Evolutionary conservation across 2,113 vertebrate species (phyloP).

Genomic region (Nannobrachium achirus): DNA sequence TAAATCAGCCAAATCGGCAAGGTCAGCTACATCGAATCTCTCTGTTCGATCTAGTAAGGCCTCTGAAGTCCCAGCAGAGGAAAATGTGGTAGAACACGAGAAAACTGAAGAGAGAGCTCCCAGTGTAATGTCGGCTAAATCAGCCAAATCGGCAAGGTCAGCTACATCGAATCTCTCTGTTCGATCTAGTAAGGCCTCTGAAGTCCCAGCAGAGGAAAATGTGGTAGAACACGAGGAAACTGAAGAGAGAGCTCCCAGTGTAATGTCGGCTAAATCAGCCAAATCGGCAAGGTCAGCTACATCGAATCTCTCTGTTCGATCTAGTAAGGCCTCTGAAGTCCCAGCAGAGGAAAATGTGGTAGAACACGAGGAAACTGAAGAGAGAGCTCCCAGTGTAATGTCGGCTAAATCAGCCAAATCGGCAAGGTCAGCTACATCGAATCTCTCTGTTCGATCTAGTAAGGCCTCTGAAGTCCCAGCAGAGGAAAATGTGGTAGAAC

Average conservation of each 20-base stretch:
- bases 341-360: constrained; percentile 15
- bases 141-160: constrained; percentile 53
- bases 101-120: constrained; percentile 18
- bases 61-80: constrained; percentile 47
- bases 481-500: no score
- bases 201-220: constrained; percentile 20
- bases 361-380: constrained; percentile 24
- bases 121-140: constrained; percentile 38
- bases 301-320: constrained; percentile 20
- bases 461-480: no score
- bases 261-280: constrained; percentile 18
- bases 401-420: constrained; percentile 10
- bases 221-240: constrained; percentile 16
- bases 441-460: no score
- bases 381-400: background rate
- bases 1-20: background rate
- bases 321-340: constrained; percentile 32
- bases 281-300: constrained; percentile 18
- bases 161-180: constrained; percentile 12
- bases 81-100: constrained; percentile 31
- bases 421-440: no score
- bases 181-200: constrained; percentile 33
- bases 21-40: constrained; percentile 43
- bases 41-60: constrained; percentile 46
- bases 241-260: constrained; percentile 25